Conservation (phyloP, 2,113 vertebrate genomes). For the Rhea pennata region DNA sequence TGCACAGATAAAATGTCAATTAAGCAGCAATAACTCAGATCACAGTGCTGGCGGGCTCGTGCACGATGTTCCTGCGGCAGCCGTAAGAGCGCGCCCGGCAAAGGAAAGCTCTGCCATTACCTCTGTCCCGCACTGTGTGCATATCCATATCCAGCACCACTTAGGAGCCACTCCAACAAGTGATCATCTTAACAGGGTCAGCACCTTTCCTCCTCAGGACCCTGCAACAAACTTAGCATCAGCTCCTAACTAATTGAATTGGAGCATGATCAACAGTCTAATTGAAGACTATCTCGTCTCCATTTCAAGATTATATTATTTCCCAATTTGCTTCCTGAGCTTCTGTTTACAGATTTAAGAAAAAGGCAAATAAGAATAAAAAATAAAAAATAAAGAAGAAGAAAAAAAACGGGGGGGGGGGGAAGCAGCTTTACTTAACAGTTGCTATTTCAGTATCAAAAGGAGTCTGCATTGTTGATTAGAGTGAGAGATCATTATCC, state of each 20-base stretch:
- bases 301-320: slow-evolving; percentile 57
- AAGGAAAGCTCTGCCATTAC: slow-evolving; percentile 37
- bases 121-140: neutral
- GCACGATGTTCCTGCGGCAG: neutral
- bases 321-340: slow-evolving; percentile 55
- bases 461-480: slow-evolving; percentile 77
- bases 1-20: neutral
- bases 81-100: neutral
- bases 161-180: slow-evolving; percentile 65
- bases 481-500: slow-evolving; percentile 70
- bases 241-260: slow-evolving; percentile 63
- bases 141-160: slow-evolving; percentile 32
- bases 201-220: slow-evolving; percentile 61
- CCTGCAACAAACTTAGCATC: slow-evolving; percentile 37
- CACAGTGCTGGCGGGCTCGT: neutral
- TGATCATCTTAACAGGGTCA: slow-evolving; percentile 68
- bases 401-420: neutral
- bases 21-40: neutral
- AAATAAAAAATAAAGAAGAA: neutral
- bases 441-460: slow-evolving; percentile 76
- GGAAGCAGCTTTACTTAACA: slow-evolving; percentile 50
- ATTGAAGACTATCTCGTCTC: neutral
- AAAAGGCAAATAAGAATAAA: slow-evolving; percentile 1
- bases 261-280: slow-evolving; percentile 55
- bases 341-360: slow-evolving; percentile 56